A percentile compares a stretch with the other conserved stretches of the same genome.
These are phyloP conservation scores for Dipodomys spectabilis DNA, from an alignment of 2,113 vertebrate genomes.

Conservation along the genomic window DNA sequence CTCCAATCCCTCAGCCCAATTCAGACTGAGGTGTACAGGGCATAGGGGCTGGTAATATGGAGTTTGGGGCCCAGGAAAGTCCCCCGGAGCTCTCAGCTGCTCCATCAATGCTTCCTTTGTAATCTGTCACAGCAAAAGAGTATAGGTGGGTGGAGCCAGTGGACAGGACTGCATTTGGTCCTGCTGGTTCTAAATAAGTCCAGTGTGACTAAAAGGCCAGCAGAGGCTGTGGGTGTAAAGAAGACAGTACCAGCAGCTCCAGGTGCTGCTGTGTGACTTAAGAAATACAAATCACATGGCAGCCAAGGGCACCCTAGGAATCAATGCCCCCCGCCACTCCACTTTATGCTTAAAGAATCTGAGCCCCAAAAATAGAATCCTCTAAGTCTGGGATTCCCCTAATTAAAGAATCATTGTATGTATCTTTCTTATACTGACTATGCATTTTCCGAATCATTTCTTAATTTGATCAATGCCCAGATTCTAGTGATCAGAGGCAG, in stretches of 20 bases:
- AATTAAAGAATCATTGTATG: not conserved
- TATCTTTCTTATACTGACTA: not conserved
- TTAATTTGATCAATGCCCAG: not conserved
- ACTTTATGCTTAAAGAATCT: not conserved
- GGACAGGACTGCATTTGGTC: not conserved
- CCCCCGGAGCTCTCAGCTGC: not conserved
- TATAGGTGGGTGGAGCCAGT: slow-evolving; percentile 52
- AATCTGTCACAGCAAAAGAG: slow-evolving; percentile 23
- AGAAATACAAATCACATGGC: not conserved
- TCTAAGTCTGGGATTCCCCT: not conserved
- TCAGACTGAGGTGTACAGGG: not conserved
- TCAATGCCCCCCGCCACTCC: not conserved
- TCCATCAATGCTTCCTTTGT: slow-evolving; percentile 58
- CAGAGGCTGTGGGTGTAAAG: not conserved
- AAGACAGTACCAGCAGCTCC: not conserved
- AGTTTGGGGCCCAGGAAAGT: not conserved
- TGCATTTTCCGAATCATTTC: not conserved
- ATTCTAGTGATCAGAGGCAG: not conserved
- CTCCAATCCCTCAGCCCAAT: not conserved
- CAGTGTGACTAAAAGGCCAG: slow-evolving; percentile 61
- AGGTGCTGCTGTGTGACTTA: not conserved
- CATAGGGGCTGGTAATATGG: not conserved
- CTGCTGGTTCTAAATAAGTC: slow-evolving; percentile 46
- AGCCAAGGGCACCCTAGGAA: not conserved
- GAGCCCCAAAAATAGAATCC: not conserved